A percentile compares a stretch with the other conserved stretches of the same genome.
phyloP scores from a whole-genome alignment of 30 jellyfish, hydroid and myxozoan species.

The Morbakka virulenta region DNA sequence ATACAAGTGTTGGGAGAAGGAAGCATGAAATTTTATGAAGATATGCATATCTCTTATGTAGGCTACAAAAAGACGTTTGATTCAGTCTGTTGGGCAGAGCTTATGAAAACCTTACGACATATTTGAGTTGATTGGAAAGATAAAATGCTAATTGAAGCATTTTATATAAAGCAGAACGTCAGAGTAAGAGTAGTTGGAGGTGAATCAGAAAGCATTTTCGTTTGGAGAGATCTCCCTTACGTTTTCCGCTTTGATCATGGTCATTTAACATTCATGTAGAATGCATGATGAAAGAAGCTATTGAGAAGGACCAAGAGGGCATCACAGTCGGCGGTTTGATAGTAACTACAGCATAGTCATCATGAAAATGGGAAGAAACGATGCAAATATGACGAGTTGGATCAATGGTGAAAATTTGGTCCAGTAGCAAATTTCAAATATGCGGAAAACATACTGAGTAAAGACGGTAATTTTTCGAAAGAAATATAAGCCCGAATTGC shows the following conservation, averaged over 20 bases:
- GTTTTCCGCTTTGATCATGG: neutral
- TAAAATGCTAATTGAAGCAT: neutral
- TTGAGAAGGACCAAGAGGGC: too few species aligned
- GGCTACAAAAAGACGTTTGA: neutral
- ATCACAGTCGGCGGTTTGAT: too few species aligned
- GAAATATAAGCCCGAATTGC: too few species aligned
- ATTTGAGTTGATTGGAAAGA: constrained; percentile 7
- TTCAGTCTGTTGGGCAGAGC: neutral
- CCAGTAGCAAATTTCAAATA: too few species aligned
- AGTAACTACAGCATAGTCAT: too few species aligned
- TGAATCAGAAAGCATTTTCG: neutral
- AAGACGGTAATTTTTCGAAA: too few species aligned
- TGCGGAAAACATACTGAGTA: too few species aligned
- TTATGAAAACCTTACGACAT: neutral
- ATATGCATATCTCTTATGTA: neutral
- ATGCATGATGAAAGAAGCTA: too few species aligned
- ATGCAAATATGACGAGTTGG: too few species aligned
- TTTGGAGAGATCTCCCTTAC: neutral
- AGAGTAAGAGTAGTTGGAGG: neutral
- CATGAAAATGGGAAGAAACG: too few species aligned
- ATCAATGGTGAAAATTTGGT: too few species aligned
- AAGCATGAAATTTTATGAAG: neutral
- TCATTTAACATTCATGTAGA: neutral
- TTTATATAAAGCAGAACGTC: neutral
- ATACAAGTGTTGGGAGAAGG: neutral